Conservation (phyloP, 2,113 vertebrate species). For the Alectura lathami region DNA sequence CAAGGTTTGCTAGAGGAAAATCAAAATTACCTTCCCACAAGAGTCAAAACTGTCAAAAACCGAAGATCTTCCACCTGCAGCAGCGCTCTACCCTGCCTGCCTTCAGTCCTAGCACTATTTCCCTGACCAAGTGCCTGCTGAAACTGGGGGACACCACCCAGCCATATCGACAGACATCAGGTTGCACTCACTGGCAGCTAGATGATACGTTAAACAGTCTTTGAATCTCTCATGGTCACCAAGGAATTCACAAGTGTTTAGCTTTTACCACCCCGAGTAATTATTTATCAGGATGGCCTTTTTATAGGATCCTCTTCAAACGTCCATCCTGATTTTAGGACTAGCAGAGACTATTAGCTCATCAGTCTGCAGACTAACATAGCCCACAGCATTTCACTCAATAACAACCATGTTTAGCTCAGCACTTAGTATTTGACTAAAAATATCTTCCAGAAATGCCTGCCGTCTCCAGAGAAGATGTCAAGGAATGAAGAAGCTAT, state of each 20-base stretch:
- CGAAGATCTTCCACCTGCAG: background rate
- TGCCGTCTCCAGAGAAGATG: background rate
- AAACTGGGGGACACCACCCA: background rate
- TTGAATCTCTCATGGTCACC: constrained; percentile 21
- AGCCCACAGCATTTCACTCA: constrained; percentile 29
- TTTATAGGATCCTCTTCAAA: constrained; percentile 54
- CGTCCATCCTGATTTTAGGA: constrained; percentile 13
- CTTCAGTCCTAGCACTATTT: background rate
- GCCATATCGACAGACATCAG: background rate
- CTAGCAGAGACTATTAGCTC: constrained; percentile 33
- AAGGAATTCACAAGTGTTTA: constrained; percentile 42
- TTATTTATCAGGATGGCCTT: constrained; percentile 57
- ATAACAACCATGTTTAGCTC: constrained; percentile 46
- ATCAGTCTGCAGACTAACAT: background rate
- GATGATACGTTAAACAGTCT: background rate
- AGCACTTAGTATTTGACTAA: constrained; percentile 41
- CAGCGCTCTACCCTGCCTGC: fast-evolving
- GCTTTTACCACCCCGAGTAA: constrained; percentile 47
- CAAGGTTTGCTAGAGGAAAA: constrained; percentile 6
- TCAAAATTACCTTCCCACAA: background rate
- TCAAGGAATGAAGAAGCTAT: background rate
- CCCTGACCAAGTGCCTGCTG: background rate
- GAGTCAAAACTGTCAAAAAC: too few species aligned
- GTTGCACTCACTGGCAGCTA: background rate
- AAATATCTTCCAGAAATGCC: constrained; percentile 15